phyloP scores from a whole-genome alignment of 2,797 vertebrate species.

The Acropternis orthonyx region DNA sequence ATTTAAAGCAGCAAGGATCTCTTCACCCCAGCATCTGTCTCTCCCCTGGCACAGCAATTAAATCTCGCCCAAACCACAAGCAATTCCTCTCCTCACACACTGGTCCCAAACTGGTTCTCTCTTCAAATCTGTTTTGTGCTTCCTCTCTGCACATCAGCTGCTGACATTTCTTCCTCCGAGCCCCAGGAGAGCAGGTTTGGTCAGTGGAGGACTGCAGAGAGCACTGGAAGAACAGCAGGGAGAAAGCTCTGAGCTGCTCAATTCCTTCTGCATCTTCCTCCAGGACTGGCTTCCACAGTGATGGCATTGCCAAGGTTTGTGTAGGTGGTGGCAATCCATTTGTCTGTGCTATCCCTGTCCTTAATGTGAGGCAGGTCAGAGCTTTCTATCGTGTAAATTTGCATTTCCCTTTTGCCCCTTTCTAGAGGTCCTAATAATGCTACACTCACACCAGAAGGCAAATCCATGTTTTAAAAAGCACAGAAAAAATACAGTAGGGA shows the following conservation, averaged over 20 bases:
- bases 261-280: not conserved
- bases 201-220: not conserved
- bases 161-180: not conserved
- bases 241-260: not conserved
- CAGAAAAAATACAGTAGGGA: not conserved
- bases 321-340: not conserved
- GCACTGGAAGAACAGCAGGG: not conserved
- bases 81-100: not conserved
- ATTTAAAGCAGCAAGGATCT: not conserved
- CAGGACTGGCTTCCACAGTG: not conserved
- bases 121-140: not conserved
- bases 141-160: not conserved
- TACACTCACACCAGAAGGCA: not conserved
- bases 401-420: not conserved
- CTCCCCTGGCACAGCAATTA: not conserved
- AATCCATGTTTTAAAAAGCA: not conserved
- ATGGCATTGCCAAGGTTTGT: no score
- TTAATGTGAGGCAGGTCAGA: not conserved
- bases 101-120: not conserved
- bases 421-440: not conserved
- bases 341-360: accelerated
- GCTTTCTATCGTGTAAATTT: not conserved
- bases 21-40: not conserved
- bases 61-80: not conserved
- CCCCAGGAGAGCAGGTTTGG: not conserved